Percentiles rank a stretch among this genome's conserved stretches.
phyloP scores from a whole-genome alignment of 2,888 invertebrate species.

The Drosophila lacicola region DNA sequence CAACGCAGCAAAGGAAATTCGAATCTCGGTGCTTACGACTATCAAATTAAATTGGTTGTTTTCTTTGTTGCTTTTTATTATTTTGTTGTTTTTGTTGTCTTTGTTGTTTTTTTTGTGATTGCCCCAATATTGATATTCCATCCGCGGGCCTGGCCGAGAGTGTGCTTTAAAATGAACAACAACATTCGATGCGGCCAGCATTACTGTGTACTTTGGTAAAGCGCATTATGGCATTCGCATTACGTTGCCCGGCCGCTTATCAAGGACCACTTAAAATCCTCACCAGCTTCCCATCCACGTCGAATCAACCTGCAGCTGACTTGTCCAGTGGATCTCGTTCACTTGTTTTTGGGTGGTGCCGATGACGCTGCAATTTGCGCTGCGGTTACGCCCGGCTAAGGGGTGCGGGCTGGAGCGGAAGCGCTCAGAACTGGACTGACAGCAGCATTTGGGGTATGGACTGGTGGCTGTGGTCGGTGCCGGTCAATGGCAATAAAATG shows the following conservation, averaged over 20 bases:
- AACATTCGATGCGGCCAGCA: constrained; percentile 12
- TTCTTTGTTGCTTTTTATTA: constrained; percentile 16
- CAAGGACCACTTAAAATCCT: constrained; percentile 74
- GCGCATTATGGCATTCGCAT: constrained; percentile 67
- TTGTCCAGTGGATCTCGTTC: constrained; percentile 16
- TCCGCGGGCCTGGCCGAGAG: constrained; percentile 36
- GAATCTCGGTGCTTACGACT: constrained; percentile 38
- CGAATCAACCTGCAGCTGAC: constrained; percentile 5
- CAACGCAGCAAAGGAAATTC: neutral
- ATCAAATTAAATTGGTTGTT: constrained; percentile 63
- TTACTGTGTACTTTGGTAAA: constrained; percentile 53
- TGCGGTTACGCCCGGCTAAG: constrained; percentile 8
- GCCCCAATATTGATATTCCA: constrained; percentile 68
- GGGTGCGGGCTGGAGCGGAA: constrained; percentile 13
- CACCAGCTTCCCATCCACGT: constrained; percentile 34
- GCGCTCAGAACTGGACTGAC: constrained; percentile 35
- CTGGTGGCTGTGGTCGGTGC: constrained; percentile 11
- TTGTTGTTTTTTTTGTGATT: constrained; percentile 12
- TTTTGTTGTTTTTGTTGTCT: constrained; percentile 13
- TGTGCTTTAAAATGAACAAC: constrained; percentile 35
- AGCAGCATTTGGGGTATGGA: constrained; percentile 26
- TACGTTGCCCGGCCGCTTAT: constrained; percentile 66
- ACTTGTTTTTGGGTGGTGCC: constrained; percentile 52
- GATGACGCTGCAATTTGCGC: constrained; percentile 34
- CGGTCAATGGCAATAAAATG: constrained; percentile 55